Evolutionary conservation across 2,113 vertebrate species (phyloP).

Genomic region (Hyperopisus bebe): DNA sequence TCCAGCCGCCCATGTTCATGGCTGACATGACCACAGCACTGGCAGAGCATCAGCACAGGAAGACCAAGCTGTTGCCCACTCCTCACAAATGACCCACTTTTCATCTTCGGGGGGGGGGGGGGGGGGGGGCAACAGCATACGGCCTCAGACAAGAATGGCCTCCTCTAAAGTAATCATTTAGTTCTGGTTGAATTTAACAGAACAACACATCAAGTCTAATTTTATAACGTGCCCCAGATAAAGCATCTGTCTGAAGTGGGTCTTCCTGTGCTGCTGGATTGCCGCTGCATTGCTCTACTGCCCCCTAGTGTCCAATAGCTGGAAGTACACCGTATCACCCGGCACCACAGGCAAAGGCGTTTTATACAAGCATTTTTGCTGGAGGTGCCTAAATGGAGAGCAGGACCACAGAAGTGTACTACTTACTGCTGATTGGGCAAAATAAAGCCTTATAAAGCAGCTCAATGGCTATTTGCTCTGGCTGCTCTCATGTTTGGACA

Average conservation of each 20-base stretch:
- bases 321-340: background rate
- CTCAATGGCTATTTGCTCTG: background rate
- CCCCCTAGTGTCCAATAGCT: slow-evolving; percentile 33
- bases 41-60: background rate
- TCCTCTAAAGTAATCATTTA: slow-evolving; percentile 26
- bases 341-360: background rate
- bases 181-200: slow-evolving; percentile 26
- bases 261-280: background rate
- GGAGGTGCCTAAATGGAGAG: background rate
- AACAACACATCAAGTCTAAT: slow-evolving; percentile 44
- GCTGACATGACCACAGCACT: background rate
- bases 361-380: background rate
- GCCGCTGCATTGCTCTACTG: slow-evolving; percentile 36
- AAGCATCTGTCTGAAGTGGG: slow-evolving; percentile 24
- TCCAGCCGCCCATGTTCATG: background rate
- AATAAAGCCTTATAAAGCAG: background rate
- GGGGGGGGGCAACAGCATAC: background rate
- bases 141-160: background rate
- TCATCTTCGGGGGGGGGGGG: background rate
- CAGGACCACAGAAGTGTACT: background rate
- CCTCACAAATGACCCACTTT: slow-evolving; percentile 8
- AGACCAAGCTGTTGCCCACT: background rate
- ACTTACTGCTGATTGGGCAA: slow-evolving; percentile 1
- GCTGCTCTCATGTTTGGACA: background rate
- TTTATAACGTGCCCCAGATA: slow-evolving; percentile 32